Base-by-base conservation (phyloP, 2,113 vertebrate genomes). In the Tursiops truncatus region DNA sequence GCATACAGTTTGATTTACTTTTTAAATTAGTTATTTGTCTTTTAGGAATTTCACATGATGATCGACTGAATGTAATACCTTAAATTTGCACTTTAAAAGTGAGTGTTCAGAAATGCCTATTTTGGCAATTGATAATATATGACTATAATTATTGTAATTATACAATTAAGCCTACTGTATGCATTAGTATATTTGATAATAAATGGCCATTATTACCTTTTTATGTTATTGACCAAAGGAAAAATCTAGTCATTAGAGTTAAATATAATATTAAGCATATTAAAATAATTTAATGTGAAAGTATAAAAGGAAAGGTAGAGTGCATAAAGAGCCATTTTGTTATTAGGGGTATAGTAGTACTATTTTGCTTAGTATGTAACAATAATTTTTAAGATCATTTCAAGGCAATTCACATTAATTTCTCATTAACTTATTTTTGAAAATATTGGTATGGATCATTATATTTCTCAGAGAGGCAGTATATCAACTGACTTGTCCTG, bases 41-140 rank as follows among this genome's bases (percentile, higher is more conserved):
- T 67, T 65, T 79, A 36, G 8, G 6, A 79, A 89, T 89, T 92
- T 96, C 83, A 83, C 23, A 18, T 86, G 79, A 95, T 87, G 10
- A 76, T 58, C 67, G 11, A 60, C 21, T 87, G 56, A 65, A 63
- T 4, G 3, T 68, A 92, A 81, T 70, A 56, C 9, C 10, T 95
- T 96, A 88, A 89, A 91, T 80, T 88, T 85, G 28, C 5, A 76
- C 60, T 83, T 91, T 86, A 36, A 95, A 86, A 96, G 70, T 95
- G 80, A 83, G 65, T 88, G 1, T 44, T 92, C 31, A 74, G 23
- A 95, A 82, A 4, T 92, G 26, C 44, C n/a, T 44, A 36, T 91
- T 96, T 93, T 97, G 21, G 70, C 18, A 62, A 58, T 65, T 89
- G 85, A 50, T 80, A 77, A 58, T 36, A 80, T 81, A 60, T 63